Percentiles rank a stretch among this genome's conserved stretches.
Conservation (phyloP, 2,888 invertebrate genomes). For the Craniophora ligustri region DNA sequence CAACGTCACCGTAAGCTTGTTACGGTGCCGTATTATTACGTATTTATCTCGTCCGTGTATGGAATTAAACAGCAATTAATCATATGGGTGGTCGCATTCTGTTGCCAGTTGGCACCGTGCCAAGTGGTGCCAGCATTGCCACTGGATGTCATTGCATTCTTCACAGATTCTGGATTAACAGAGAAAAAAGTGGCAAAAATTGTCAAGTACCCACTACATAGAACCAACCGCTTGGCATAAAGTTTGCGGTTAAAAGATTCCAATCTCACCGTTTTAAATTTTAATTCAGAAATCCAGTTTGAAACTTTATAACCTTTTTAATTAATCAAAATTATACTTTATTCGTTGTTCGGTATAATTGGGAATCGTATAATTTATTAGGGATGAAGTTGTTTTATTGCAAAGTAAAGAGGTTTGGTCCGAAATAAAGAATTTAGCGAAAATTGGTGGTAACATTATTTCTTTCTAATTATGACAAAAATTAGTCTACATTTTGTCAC, state of each 20-base stretch:
- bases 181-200: slow-evolving; percentile 35
- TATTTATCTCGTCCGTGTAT: slow-evolving; percentile 20
- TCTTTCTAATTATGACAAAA: too few species aligned
- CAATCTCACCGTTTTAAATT: slow-evolving; percentile 23
- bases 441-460: too few species aligned
- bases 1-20: too few species aligned
- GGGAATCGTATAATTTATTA: slow-evolving; percentile 11
- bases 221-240: slow-evolving; percentile 3
- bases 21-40: not conserved
- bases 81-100: slow-evolving; percentile 39
- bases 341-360: slow-evolving; percentile 35
- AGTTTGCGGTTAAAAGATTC: slow-evolving; percentile 32
- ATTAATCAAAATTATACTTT: slow-evolving; percentile 33
- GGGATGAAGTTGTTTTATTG: not conserved
- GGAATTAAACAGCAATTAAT: slow-evolving; percentile 53
- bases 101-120: slow-evolving; percentile 54
- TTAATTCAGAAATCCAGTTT: slow-evolving; percentile 31
- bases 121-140: slow-evolving; percentile 35
- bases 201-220: slow-evolving; percentile 15
- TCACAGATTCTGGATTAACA: slow-evolving; percentile 45
- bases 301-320: slow-evolving; percentile 22
- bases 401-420: not conserved
- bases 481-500: too few species aligned
- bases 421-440: not conserved
- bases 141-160: slow-evolving; percentile 40